phyloP scores from a whole-genome alignment of 1,140 invertebrate genomes.

The Lepidurus packardi region DNA sequence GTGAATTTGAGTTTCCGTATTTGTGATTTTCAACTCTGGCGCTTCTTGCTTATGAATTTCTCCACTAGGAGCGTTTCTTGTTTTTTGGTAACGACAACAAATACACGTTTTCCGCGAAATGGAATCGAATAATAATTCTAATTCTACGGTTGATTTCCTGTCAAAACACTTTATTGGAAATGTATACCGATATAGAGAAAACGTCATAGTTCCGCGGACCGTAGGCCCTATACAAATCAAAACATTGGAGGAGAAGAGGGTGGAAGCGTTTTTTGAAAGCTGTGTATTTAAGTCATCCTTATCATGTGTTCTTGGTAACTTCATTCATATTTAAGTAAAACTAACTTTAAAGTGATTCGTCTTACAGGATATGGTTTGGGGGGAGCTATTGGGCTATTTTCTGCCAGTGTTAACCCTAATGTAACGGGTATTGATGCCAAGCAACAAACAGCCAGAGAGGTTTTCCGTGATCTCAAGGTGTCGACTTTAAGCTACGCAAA shows the following conservation, averaged over 20 bases:
- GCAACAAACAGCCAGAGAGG: slow-evolving; percentile 73
- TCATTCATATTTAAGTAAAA: background rate
- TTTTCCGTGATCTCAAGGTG: slow-evolving; percentile 84
- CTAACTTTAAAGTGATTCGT: background rate
- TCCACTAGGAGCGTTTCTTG: too few relatives aligned
- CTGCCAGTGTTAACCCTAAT: slow-evolving; percentile 85
- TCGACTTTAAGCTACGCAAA: slow-evolving; percentile 89
- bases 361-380: slow-evolving; percentile 81
- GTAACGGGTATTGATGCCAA: slow-evolving; percentile 60
- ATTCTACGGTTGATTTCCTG: slow-evolving; percentile 47
- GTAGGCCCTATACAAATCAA: slow-evolving; percentile 71
- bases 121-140: slow-evolving; percentile 2
- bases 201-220: slow-evolving; percentile 68
- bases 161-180: slow-evolving; percentile 62
- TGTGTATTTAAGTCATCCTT: slow-evolving; percentile 84
- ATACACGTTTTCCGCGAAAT: background rate
- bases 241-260: slow-evolving; percentile 76
- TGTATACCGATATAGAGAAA: slow-evolving; percentile 61
- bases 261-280: slow-evolving; percentile 83
- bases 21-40: too few relatives aligned
- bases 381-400: slow-evolving; percentile 87
- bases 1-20: too few relatives aligned
- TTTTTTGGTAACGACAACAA: background rate
- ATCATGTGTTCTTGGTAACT: slow-evolving; percentile 80
- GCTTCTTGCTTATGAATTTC: too few relatives aligned